phyloP scores from a whole-genome alignment of 64 coral and sea anemone species.

The Porites lutea region DNA sequence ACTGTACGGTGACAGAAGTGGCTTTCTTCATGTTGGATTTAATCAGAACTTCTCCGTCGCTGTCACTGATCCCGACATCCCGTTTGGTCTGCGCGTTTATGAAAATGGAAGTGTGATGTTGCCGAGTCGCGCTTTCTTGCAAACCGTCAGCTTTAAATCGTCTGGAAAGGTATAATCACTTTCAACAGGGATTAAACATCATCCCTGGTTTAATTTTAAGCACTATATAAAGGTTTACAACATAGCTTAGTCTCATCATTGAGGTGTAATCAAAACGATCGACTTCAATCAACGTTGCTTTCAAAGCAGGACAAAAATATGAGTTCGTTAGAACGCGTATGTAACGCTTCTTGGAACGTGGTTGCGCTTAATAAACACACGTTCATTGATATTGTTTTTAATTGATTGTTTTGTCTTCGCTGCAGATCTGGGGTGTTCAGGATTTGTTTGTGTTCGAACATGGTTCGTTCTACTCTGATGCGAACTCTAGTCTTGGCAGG shows the following conservation, averaged over 20 bases:
- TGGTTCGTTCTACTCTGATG: conserved; percentile 79
- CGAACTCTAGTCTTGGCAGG: conserved; percentile 80
- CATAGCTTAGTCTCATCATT: too few relatives aligned
- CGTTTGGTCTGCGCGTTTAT: conserved; percentile 92
- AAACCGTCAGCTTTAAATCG: conserved; percentile 75
- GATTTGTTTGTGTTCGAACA: conserved; percentile 93
- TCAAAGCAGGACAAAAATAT: too few relatives aligned
- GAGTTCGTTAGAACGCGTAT: too few relatives aligned
- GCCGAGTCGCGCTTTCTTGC: conserved; percentile 84
- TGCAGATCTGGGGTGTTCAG: conserved; percentile 82
- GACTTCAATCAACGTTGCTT: too few relatives aligned
- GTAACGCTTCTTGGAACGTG: too few relatives aligned
- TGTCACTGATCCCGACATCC: conserved; percentile 96
- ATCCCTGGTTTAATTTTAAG: too few relatives aligned
- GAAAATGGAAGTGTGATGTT: conserved; percentile 81
- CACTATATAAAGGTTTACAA: too few relatives aligned
- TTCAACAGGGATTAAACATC: too few relatives aligned
- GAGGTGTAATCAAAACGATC: too few relatives aligned
- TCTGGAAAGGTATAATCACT: conserved; percentile 81
- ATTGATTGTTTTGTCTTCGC: background rate
- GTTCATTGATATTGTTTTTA: too few relatives aligned
- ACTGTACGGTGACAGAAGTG: conserved; percentile 90
- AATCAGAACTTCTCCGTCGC: conserved; percentile 82
- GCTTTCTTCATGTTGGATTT: conserved; percentile 89
- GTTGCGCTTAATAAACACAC: too few relatives aligned